Evolutionary conservation across 1,140 invertebrate species (phyloP).

Genomic region (Apis mellifera): DNA sequence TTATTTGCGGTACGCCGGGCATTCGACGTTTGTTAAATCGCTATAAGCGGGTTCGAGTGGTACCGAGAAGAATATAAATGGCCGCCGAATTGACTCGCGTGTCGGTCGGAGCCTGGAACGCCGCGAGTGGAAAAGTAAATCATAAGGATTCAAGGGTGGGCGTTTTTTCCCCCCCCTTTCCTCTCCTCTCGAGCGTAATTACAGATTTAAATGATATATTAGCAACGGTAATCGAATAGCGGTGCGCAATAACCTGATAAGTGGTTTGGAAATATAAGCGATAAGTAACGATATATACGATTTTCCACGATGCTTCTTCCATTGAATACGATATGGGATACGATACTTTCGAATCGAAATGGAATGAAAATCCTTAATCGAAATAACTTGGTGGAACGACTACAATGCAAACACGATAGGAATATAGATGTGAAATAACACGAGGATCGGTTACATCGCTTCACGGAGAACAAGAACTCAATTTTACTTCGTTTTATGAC

Average conservation of each 20-base stretch:
- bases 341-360: neutral
- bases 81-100: conserved; percentile 32
- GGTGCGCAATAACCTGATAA: neutral
- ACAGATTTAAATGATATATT: conserved; percentile 16
- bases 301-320: no score
- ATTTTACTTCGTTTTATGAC: conserved; percentile 62
- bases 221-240: conserved; percentile 11
- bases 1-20: conserved; percentile 54
- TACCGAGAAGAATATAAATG: conserved; percentile 46
- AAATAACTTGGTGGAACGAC: neutral
- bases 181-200: conserved; percentile 13
- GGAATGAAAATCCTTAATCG: neutral
- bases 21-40: conserved; percentile 51
- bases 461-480: conserved; percentile 32
- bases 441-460: neutral
- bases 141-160: conserved; percentile 21
- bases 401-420: neutral
- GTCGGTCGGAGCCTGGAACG: neutral
- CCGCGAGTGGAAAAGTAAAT: conserved; percentile 38
- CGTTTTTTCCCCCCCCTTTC: neutral
- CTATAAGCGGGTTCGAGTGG: conserved; percentile 39
- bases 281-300: no score
- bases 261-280: neutral
- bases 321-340: neutral
- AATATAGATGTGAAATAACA: neutral